Percentiles rank a stretch among this genome's conserved stretches.
Evolutionary conservation across 2,888 invertebrate species (phyloP).

Genomic region (Tachystola acroxantha): DNA sequence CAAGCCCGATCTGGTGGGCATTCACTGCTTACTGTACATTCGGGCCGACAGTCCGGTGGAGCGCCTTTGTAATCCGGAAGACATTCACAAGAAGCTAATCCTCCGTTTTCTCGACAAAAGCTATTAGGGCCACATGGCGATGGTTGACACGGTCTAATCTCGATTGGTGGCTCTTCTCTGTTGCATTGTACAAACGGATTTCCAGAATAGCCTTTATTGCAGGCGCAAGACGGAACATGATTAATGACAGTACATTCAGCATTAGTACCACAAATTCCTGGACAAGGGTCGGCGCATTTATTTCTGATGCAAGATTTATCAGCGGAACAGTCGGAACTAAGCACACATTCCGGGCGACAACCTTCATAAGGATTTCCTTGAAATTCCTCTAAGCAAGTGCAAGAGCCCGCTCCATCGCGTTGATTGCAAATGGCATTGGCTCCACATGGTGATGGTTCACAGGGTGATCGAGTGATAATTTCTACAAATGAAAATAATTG

Average conservation of each 20-base stretch:
- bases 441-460: slow-evolving; percentile 93
- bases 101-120: slow-evolving; percentile 85
- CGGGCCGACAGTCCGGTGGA: slow-evolving; percentile 85
- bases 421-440: slow-evolving; percentile 88
- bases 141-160: slow-evolving; percentile 83
- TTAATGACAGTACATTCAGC: slow-evolving; percentile 91
- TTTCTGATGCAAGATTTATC: slow-evolving; percentile 90
- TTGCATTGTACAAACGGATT: slow-evolving; percentile 80
- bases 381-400: slow-evolving; percentile 88
- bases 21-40: slow-evolving; percentile 88
- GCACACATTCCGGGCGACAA: slow-evolving; percentile 91
- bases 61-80: slow-evolving; percentile 82
- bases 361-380: slow-evolving; percentile 92
- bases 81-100: slow-evolving; percentile 86
- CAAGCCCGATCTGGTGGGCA: slow-evolving; percentile 87
- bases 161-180: slow-evolving; percentile 42
- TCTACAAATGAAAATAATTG: too few species aligned
- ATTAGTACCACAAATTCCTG: slow-evolving; percentile 89
- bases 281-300: slow-evolving; percentile 92
- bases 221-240: slow-evolving; percentile 92
- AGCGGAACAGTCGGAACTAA: slow-evolving; percentile 90
- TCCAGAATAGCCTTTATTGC: slow-evolving; percentile 83
- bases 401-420: slow-evolving; percentile 87
- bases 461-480: slow-evolving; percentile 80
- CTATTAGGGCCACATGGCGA: slow-evolving; percentile 88